A percentile compares a stretch with the other conserved stretches of the same genome.
Conservation (phyloP, 2,888 invertebrate genomes). For the Dyspetes luteomarginatus region DNA sequence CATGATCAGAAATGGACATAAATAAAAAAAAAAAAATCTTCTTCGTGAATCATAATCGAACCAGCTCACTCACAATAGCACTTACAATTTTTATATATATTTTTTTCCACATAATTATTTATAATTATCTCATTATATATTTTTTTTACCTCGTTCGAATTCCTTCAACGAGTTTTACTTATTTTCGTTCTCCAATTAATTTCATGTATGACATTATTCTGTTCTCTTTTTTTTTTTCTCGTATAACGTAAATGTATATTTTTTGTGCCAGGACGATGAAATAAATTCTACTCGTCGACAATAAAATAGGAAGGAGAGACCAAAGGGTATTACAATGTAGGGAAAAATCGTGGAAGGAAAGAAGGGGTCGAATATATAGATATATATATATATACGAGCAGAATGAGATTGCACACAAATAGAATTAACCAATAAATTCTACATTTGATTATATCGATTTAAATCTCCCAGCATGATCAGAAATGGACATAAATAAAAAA, state of each 20-base stretch:
- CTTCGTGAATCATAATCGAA: too few species aligned
- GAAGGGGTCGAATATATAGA: conserved; percentile 11
- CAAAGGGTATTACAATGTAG: neutral
- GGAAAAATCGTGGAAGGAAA: conserved; percentile 19
- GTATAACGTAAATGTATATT: neutral
- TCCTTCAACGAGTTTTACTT: too few species aligned
- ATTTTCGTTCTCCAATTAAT: neutral
- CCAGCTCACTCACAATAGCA: too few species aligned
- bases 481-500: conserved; percentile 3
- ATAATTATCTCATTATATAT: too few species aligned
- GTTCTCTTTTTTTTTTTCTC: neutral
- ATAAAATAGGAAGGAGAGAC: conserved; percentile 7
- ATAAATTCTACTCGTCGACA: conserved; percentile 24
- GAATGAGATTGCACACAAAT: too few species aligned
- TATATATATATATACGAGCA: conserved; percentile 16
- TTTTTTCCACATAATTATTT: too few species aligned
- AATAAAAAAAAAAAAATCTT: neutral
- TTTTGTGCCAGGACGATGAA: conserved; percentile 11
- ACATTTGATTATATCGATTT: conserved; percentile 23
- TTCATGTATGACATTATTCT: neutral
- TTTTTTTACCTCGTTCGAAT: too few species aligned
- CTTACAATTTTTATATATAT: too few species aligned
- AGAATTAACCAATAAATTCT: conserved; percentile 40
- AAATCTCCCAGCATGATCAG: neutral
- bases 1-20: neutral